These are phyloP conservation scores for Cephalotes varians DNA, from an alignment of 2,888 invertebrate genomes.

Conservation along the genomic window DNA sequence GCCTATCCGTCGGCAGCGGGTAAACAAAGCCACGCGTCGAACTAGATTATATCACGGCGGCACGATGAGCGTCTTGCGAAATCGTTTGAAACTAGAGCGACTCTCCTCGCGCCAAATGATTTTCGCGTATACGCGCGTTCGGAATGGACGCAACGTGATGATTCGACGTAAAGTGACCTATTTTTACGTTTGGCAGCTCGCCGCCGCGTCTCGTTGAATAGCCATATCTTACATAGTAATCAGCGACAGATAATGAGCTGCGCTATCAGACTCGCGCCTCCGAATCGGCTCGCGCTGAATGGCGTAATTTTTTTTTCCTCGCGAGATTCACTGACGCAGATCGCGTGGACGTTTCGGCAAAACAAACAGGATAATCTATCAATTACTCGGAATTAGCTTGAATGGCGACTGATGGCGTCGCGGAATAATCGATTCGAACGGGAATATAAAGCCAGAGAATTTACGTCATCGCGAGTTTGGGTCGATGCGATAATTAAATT, in stretches of 20 bases:
- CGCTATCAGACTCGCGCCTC: conserved; percentile 20
- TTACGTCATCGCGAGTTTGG: conserved; percentile 9
- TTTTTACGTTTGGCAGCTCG: conserved; percentile 45
- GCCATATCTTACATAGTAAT: conserved; percentile 41
- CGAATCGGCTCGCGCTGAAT: conserved; percentile 1
- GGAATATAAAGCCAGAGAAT: too few relatives aligned
- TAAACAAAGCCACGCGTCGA: conserved; percentile 43
- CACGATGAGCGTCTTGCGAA: neutral
- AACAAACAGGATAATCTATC: conserved; percentile 18
- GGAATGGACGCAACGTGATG: neutral
- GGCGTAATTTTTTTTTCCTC: conserved; percentile 4
- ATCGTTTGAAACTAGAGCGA: neutral
- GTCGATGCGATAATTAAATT: neutral
- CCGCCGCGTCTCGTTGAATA: conserved; percentile 42
- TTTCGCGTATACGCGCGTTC: neutral
- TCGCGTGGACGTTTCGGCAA: neutral
- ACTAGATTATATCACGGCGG: neutral
- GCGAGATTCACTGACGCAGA: neutral
- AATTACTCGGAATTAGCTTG: conserved; percentile 14
- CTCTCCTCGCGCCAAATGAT: conserved; percentile 30
- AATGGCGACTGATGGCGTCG: conserved; percentile 25
- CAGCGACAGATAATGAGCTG: conserved; percentile 25
- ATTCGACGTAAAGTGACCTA: conserved; percentile 43
- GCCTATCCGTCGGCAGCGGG: neutral
- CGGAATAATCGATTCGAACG: conserved; percentile 11